A percentile compares a stretch with the other conserved stretches of the same genome.
phyloP scores from a whole-genome alignment of 2,113 vertebrate genomes.

The Myanophis thanlyinensis region DNA sequence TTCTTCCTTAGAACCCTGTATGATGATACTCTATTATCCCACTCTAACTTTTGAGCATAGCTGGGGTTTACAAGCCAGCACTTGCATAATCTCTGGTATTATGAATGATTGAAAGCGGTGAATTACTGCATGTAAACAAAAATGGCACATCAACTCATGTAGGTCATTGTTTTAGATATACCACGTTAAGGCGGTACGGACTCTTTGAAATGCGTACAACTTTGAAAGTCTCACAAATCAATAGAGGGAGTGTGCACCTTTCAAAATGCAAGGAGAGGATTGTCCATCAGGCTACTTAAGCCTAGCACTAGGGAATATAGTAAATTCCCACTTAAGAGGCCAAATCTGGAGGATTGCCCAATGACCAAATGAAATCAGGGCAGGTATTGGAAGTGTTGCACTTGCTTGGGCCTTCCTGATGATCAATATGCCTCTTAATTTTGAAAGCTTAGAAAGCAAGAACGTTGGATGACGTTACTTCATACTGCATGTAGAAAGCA shows the following conservation, averaged over 20 bases:
- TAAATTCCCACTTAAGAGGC: not conserved
- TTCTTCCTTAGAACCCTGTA: not conserved
- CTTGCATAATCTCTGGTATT: not conserved
- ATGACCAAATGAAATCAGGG: not conserved
- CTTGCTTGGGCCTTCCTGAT: not conserved
- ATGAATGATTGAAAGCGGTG: not conserved
- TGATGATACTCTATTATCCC: not conserved
- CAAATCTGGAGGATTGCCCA: not conserved
- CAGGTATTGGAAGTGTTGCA: not conserved
- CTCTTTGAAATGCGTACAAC: not conserved
- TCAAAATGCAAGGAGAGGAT: not conserved
- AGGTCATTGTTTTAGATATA: not conserved
- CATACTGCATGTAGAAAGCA: not conserved
- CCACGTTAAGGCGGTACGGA: not conserved
- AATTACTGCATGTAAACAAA: not conserved
- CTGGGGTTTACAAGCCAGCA: not conserved
- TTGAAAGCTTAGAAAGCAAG: not conserved
- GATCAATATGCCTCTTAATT: not conserved
- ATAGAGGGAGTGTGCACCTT: not conserved
- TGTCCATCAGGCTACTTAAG: not conserved
- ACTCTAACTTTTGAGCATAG: not conserved
- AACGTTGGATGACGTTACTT: not conserved
- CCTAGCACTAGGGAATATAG: not conserved
- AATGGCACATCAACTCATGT: not conserved
- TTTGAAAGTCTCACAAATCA: not conserved